phyloP scores from a whole-genome alignment of 2,888 invertebrate species.

The Lasioglossum villosulum region DNA sequence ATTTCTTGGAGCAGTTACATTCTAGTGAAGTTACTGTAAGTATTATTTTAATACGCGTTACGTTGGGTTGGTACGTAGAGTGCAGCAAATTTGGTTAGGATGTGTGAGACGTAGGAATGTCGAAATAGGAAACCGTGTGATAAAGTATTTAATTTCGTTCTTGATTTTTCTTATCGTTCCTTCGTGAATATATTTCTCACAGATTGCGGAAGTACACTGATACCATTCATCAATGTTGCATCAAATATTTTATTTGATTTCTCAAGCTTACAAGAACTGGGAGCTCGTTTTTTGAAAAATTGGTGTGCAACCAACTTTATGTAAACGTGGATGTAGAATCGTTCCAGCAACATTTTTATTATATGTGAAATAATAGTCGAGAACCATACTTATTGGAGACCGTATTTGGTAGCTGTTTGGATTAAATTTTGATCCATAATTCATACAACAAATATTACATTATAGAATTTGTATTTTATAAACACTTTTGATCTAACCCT shows the following conservation, averaged over 20 bases:
- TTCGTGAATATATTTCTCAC: not conserved
- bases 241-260: not conserved
- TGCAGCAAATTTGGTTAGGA: not conserved
- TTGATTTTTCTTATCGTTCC: not conserved
- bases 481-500: not conserved
- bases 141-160: not conserved
- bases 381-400: not conserved
- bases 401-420: not conserved
- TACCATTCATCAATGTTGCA: not conserved
- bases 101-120: not conserved
- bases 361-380: not conserved
- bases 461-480: not conserved
- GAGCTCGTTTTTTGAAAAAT: not conserved
- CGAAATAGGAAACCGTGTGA: not conserved
- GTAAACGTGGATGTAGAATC: not conserved
- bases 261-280: not conserved
- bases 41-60: not conserved
- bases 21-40: not conserved
- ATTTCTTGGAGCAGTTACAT: not conserved
- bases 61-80: not conserved
- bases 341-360: not conserved
- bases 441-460: not conserved
- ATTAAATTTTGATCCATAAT: not conserved
- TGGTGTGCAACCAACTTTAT: not conserved
- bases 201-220: not conserved